Conservation (phyloP, 92 coral and sea anemone species). For the Ricordea florida region DNA sequence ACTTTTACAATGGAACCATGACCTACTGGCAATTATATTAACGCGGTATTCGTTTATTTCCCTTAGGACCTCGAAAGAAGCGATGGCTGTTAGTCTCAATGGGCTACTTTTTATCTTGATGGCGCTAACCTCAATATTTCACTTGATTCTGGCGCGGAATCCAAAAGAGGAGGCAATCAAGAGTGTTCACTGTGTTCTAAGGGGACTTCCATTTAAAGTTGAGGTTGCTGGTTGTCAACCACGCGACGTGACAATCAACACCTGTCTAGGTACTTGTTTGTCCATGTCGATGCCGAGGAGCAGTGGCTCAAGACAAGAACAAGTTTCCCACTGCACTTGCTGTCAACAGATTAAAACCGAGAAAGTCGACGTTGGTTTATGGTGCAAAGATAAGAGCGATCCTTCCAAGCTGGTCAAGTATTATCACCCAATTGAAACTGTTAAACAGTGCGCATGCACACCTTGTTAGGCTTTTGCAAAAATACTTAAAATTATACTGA, state of each 20-base stretch:
- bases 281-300: slow-evolving; percentile 51
- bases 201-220: slow-evolving; percentile 10
- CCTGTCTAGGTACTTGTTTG: slow-evolving; percentile 59
- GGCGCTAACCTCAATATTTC: no score
- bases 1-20: no score
- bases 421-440: slow-evolving; percentile 49
- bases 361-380: slow-evolving; percentile 43
- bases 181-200: slow-evolving; percentile 49
- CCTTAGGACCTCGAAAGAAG: no score
- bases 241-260: slow-evolving; percentile 38
- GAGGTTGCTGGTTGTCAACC: slow-evolving; percentile 53
- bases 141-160: slow-evolving; percentile 11
- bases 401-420: slow-evolving; percentile 38
- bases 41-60: no score
- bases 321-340: slow-evolving; percentile 42
- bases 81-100: no score
- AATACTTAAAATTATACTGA: no score
- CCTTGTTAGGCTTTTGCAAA: no score
- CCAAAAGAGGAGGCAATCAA: slow-evolving; percentile 31
- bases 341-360: slow-evolving; percentile 43
- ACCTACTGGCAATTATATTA: no score
- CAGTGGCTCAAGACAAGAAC: slow-evolving; percentile 14
- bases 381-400: slow-evolving; percentile 34
- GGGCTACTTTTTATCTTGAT: no score
- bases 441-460: slow-evolving; percentile 50